A percentile compares a stretch with the other conserved stretches of the same genome.
These are phyloP conservation scores for Butastur rufipennis DNA, from an alignment of 2,113 vertebrate species.

Conservation along the genomic window DNA sequence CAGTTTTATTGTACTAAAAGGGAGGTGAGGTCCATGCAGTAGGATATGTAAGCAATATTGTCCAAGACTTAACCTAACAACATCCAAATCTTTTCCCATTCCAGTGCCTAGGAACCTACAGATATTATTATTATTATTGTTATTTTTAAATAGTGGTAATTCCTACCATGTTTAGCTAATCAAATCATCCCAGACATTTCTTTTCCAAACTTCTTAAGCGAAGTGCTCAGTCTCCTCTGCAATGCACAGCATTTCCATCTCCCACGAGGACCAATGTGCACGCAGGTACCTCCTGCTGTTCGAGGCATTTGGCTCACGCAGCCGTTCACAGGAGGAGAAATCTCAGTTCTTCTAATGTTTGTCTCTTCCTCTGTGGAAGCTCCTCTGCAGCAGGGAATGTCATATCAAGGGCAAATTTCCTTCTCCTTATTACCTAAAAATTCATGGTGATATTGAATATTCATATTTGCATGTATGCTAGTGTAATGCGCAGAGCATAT, in stretches of 20 bases:
- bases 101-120: neutral
- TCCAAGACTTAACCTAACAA: neutral
- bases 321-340: neutral
- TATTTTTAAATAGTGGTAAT: neutral
- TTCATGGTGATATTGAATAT: neutral
- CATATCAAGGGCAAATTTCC: neutral
- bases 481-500: neutral
- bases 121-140: neutral
- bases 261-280: fast-evolving
- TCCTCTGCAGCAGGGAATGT: neutral
- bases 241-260: neutral
- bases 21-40: neutral
- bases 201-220: neutral
- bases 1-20: neutral
- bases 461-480: neutral
- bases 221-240: neutral
- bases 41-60: neutral
- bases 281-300: neutral
- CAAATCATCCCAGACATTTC: neutral
- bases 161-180: neutral
- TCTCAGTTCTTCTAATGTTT: neutral
- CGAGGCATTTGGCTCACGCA: neutral
- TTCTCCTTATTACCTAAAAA: neutral
- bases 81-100: neutral
- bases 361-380: neutral